Conservation (phyloP, 1,140 invertebrate species). For the Dendrolimus punctatus region DNA sequence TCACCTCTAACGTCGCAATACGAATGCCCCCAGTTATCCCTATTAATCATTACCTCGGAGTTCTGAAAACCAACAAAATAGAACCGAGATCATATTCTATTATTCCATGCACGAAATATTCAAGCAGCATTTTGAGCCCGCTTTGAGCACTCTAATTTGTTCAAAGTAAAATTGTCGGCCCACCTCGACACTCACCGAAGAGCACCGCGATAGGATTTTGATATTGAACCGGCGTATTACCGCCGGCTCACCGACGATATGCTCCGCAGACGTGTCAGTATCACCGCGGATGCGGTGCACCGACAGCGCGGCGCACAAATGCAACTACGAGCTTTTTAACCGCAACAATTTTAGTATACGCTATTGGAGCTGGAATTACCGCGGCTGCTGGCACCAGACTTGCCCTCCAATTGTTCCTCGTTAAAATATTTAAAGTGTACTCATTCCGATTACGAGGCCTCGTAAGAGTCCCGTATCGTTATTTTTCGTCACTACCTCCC, state of each 20-base stretch:
- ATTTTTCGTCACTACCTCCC: constrained; percentile 91
- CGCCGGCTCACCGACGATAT: constrained; percentile 57
- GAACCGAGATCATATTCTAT: constrained; percentile 87
- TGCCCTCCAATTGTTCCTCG: constrained; percentile 92
- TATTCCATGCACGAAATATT: constrained; percentile 87
- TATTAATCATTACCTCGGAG: constrained; percentile 86
- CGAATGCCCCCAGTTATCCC: constrained; percentile 82
- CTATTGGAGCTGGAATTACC: constrained; percentile 94
- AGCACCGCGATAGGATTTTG: constrained; percentile 73
- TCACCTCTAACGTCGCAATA: constrained; percentile 84
- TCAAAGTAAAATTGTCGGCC: constrained; percentile 83
- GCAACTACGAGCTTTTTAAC: constrained; percentile 85
- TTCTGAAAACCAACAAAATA: constrained; percentile 82
- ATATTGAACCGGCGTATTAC: constrained; percentile 56
- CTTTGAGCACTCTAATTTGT: constrained; percentile 90
- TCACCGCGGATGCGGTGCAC: constrained; percentile 73
- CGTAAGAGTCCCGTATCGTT: constrained; percentile 85
- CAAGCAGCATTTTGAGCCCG: constrained; percentile 78
- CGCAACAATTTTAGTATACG: constrained; percentile 91
- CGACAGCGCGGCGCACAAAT: constrained; percentile 76
- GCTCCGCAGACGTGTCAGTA: constrained; percentile 64
- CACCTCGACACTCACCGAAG: constrained; percentile 76
- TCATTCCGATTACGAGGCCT: constrained; percentile 90
- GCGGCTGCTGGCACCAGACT: constrained; percentile 93
- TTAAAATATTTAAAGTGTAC: constrained; percentile 92